A percentile compares a stretch with the other conserved stretches of the same genome.
Conservation (phyloP, 2,797 vertebrate species). For the Chaetophractus vellerosus region DNA sequence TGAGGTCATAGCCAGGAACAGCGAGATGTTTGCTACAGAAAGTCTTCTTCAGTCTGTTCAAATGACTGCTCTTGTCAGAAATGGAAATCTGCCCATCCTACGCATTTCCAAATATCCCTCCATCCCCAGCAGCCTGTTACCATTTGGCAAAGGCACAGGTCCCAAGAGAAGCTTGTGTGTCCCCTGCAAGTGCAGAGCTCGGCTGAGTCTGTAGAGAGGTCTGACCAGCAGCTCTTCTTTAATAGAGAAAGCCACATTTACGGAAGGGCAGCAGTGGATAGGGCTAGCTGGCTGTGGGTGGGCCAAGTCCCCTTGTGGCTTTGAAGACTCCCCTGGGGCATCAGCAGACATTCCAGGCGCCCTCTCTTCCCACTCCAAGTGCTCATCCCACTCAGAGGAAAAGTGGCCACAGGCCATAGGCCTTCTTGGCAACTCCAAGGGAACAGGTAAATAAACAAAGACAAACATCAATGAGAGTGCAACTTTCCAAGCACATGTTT, state of each 20-base stretch:
- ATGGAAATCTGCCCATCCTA: slow-evolving; percentile 36
- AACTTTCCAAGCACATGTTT: not conserved
- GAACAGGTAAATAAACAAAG: slow-evolving; percentile 54
- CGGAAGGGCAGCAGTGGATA: not conserved
- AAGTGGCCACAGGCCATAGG: not conserved
- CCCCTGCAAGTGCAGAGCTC: not conserved
- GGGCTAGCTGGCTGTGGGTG: not conserved
- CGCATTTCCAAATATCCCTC: not conserved
- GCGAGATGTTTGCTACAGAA: not conserved
- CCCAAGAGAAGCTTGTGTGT: not conserved
- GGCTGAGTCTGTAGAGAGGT: not conserved
- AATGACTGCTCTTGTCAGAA: slow-evolving; percentile 19
- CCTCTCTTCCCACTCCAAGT: not conserved
- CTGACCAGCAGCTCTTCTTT: not conserved
- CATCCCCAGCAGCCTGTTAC: not conserved
- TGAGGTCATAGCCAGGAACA: not conserved
- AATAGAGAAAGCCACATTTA: not conserved
- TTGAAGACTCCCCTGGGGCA: not conserved
- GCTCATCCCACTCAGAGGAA: not conserved
- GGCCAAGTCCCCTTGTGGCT: not conserved
- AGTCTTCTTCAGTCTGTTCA: slow-evolving; percentile 24
- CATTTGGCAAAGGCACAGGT: slow-evolving; percentile 21
- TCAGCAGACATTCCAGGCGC: not conserved
- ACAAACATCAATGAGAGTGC: not conserved
- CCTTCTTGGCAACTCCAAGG: slow-evolving; percentile 29